phyloP scores from a whole-genome alignment of 2,113 vertebrate species.

The Tricholaema leucomelas region DNA sequence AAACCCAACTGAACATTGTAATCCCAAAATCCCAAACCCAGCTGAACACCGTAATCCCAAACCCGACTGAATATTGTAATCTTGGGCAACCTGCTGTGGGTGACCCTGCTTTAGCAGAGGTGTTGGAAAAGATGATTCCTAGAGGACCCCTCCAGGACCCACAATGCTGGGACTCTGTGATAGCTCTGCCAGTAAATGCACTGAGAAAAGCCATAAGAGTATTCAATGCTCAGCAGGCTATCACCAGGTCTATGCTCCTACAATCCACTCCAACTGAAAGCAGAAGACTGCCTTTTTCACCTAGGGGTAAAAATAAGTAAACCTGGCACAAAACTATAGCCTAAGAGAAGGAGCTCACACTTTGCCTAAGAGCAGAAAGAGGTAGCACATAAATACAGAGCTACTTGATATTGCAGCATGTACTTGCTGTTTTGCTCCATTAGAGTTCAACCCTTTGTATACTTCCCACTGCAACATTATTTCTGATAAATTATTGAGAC shows the following conservation, averaged over 20 bases:
- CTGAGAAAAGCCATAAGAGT: background rate
- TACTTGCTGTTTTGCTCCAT: background rate
- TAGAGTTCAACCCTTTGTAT: background rate
- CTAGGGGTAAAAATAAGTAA: background rate
- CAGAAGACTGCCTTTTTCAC: background rate
- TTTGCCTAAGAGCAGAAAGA: background rate
- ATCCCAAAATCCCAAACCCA: too few species aligned
- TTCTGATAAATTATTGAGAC: constrained; percentile 59
- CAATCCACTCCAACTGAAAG: background rate
- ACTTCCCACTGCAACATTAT: background rate
- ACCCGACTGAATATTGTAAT: too few species aligned
- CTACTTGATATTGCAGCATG: background rate
- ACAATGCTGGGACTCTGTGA: background rate
- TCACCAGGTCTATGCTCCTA: background rate
- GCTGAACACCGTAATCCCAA: too few species aligned
- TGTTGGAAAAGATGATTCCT: too few species aligned
- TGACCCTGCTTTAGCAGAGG: too few species aligned
- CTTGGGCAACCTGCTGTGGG: too few species aligned
- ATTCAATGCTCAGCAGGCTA: background rate
- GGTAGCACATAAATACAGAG: background rate
- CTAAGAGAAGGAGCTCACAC: background rate
- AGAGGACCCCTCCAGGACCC: too few species aligned
- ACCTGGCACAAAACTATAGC: background rate
- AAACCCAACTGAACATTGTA: too few species aligned
- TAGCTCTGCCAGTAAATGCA: background rate